Evolutionary conservation across 2,797 vertebrate species (phyloP), one percentile per base, ranked within the genome.

Genomic region (Manis crassicaudata): DNA sequence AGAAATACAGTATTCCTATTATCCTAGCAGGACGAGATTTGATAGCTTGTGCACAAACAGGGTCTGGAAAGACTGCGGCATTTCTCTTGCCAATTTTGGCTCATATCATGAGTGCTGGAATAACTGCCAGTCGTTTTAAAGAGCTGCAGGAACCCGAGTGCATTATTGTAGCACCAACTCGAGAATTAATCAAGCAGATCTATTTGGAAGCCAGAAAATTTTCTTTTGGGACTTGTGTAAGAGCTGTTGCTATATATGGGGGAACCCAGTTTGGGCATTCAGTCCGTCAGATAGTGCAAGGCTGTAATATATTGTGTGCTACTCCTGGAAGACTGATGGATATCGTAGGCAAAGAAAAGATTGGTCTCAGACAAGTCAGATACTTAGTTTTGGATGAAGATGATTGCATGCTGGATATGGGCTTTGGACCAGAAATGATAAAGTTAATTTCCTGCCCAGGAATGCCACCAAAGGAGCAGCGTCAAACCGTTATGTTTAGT

Each of bases 1-100:
- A 99, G 96, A 99, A 99, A 90, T 98, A 99, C n/a, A 99, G 99
- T 90, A 99, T 99, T 96, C 99, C 99, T 8, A 99, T 99, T 95
- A 97, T 99, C 90, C 95, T 99, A 79, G 98, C 99, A 0, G 99
- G 99, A 91, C 98, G 99, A 65, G 99, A 99, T 97, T 98, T 99
- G 92, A 99, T 99, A 99, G 99, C 99, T 7, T 99, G 99, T 95
- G 99, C 99, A 14, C 99, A 99, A 92, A 99, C 99, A 0, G 99
- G 99, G 63, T 99, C 99, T 10, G 99, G 99, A 7, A 99, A 99
- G 98, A 99, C 99, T 75, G 99, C 99, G n/a, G 99, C 99, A 1
- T 99, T 99, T 98, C 99, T 99, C 96, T 96, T 99, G 83, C 99
- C 99, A 3, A 98, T 99, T 92, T 98, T 99, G 96, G 99, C 99